Base-by-base conservation (phyloP, 2,113 vertebrate genomes). In the Chlamydotis undulata region DNA sequence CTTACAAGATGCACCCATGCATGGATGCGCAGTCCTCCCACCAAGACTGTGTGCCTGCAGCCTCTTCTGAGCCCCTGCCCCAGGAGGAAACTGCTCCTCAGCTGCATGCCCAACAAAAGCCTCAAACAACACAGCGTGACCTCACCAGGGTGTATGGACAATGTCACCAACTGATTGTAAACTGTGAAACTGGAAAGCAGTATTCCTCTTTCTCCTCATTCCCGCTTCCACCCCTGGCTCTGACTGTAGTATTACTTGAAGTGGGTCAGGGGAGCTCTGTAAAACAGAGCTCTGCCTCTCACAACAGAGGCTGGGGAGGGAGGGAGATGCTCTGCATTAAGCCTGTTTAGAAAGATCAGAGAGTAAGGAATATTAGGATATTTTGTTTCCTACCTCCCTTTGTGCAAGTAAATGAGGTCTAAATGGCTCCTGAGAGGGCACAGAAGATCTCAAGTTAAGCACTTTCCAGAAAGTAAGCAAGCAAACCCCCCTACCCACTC, bases 301-400 rank as follows among this genome's bases (percentile, higher is more conserved):
- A 12, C 53, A 73, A 41, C 52, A 76, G 61, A 61, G 35, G 70
- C 49, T 52, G 29, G 80, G 45, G 25, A 78, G 14, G 9, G 31
- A 60, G 33, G 35, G 57, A 95, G n/a, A 28, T 67, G 26, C 19
- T 76, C 56, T 73, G 56, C 21, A 19, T 65, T 55, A 76, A 74
- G 33, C 18, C 41, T 35, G 12, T 50, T 97, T 45, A 78, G 73
- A 71, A 93, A 87, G 43, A 64, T 65, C 23, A 79, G 68, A 73
- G 49, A 77, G 7, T 35, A 65, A 85, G 19, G 35, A 87, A 65
- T 81, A 67, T 57, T 43, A 70, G 31, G 29, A 21, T 70, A 41
- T 88, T 97, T 90, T 76, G 39, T 83, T 91, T 88, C 37, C 37
- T 50, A 35, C 43, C 47, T 85, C 49, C 15, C 33, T 95, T 87